Conservation (phyloP, 1,140 invertebrate genomes). For the Octopus bimaculoides region DNA sequence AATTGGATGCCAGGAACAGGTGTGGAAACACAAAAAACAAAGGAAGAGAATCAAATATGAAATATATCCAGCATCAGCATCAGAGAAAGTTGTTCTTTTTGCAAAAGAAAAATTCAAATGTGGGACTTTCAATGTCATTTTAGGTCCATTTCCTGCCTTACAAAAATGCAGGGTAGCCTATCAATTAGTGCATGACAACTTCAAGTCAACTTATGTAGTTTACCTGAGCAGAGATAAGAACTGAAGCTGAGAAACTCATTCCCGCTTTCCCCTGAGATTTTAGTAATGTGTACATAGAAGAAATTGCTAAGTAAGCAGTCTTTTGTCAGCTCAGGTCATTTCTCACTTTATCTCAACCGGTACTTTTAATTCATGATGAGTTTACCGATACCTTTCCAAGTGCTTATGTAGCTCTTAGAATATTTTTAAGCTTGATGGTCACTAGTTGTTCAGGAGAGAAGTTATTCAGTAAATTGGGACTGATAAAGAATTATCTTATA, state of each 20-base stretch:
- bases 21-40: neutral
- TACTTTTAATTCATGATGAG: neutral
- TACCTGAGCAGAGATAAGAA: constrained; percentile 9
- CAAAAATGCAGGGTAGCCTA: neutral
- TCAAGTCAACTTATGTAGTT: constrained; percentile 3
- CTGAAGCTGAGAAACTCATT: neutral
- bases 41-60: neutral
- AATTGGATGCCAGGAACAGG: constrained; percentile 11
- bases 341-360: constrained; percentile 7
- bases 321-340: neutral
- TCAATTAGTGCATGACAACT: neutral
- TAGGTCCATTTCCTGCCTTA: neutral
- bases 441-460: constrained; percentile 1
- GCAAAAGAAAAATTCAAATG: neutral
- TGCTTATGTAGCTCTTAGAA: constrained; percentile 6
- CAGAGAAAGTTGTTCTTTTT: neutral
- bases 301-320: neutral
- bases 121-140: constrained; percentile 6
- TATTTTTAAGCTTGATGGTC: constrained; percentile 8
- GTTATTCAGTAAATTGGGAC: neutral
- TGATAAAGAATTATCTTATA: constrained; percentile 6
- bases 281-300: neutral
- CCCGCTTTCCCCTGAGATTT: neutral
- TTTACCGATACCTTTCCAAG: constrained; percentile 6
- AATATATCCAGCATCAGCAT: neutral